These are phyloP conservation scores for Pasiphila rectangulata DNA, from an alignment of 2,888 invertebrate genomes.

Conservation along the genomic window DNA sequence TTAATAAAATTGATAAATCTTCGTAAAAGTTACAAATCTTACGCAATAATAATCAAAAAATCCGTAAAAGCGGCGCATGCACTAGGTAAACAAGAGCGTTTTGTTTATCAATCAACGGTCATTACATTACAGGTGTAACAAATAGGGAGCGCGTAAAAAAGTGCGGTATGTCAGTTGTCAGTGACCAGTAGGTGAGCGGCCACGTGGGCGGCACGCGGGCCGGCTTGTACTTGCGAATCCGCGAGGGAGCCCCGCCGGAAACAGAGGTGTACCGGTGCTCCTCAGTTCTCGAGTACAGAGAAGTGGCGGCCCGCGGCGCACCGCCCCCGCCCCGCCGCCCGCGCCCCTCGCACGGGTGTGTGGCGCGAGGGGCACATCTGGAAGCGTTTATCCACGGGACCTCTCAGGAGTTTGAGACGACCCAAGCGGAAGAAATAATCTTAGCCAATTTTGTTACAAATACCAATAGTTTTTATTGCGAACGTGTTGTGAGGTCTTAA, in stretches of 20 bases:
- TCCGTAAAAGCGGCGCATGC: conserved; percentile 12
- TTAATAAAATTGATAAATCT: neutral
- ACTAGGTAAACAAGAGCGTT: conserved; percentile 34
- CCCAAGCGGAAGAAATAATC: conserved; percentile 6
- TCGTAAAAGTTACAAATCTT: conserved; percentile 11
- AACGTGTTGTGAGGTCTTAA: no score
- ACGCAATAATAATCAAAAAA: conserved; percentile 17
- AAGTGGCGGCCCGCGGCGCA: conserved; percentile 76
- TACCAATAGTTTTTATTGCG: neutral
- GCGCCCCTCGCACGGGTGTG: conserved; percentile 46
- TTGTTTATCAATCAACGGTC: conserved; percentile 49
- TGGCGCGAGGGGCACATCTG: conserved; percentile 26
- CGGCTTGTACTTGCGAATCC: conserved; percentile 63
- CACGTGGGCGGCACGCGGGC: conserved; percentile 74
- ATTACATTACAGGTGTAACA: conserved; percentile 66
- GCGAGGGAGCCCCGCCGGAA: conserved; percentile 78
- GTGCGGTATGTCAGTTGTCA: conserved; percentile 43
- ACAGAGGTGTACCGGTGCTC: conserved; percentile 79
- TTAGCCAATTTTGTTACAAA: neutral
- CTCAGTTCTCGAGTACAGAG: conserved; percentile 78
- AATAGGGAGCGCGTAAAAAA: conserved; percentile 60
- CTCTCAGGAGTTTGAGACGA: neutral
- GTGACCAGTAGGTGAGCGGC: conserved; percentile 51
- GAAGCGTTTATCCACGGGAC: conserved; percentile 21
- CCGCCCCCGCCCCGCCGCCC: conserved; percentile 53